Base-by-base conservation (phyloP, 1,140 invertebrate species). In the Hyphantria cunea region DNA sequence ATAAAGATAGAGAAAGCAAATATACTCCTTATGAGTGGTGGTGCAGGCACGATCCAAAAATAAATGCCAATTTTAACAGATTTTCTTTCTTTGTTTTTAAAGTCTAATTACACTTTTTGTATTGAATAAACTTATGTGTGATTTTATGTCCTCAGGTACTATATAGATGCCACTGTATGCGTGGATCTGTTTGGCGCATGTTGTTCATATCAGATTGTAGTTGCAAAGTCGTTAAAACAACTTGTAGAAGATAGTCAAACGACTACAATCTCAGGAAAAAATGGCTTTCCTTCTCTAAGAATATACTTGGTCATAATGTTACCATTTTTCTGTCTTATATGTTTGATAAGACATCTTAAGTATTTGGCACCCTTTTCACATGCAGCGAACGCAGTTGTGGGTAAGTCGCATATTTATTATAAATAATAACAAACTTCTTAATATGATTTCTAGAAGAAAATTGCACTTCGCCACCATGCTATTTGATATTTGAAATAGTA, bases 191-290 rank as follows among this genome's bases (percentile, higher is more conserved):
- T 86, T 45, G 86, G 86, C 0, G 58, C 84, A 0, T 87, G 86
- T 55, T 77, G 76, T 6, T 76, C 72, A 34, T 89, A 89, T 32
- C 84, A 89, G 44, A 66, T 89, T 4, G 82, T 89, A 17, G 84
- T 89, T 66, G 78, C 83, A 0, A 89, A 86, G 42, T 74, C 82
- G 0, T 52, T 89, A 6, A 87, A 87, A 54, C 86, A 89, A 34
- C 64, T 89, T 0, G 74, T 81, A 0, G 86, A 89, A 52, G 55
- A 85, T 32, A 72, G 69, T 0, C 71, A 71, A 6, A 59, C 17
- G 3, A 73, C 70, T 4, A 50, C 64, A 8, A 44, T 82, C 0
- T 72, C 78, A 25, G 79, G 76, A 0, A 11, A 65, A 0, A n/a
- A n/a, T n/a, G 82, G 77, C 6, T 72, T 74, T 44, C 77, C 75